A percentile compares a stretch with the other conserved stretches of the same genome.
Evolutionary conservation across 2,888 invertebrate genomes (phyloP).

Genomic region (Hemithea aestivaria): DNA sequence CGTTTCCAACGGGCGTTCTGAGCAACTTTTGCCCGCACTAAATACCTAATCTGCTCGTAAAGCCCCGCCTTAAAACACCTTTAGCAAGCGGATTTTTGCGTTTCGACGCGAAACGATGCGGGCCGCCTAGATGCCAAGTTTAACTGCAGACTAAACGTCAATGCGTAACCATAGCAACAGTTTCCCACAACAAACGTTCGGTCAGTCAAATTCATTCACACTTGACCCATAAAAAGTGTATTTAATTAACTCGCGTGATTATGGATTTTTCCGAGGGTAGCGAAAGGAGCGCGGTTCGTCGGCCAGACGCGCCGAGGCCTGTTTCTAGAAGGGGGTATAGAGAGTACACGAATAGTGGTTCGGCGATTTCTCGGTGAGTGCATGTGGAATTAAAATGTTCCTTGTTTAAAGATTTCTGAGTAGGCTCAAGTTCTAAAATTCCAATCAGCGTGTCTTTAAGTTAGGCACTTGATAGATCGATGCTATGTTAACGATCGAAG

Average conservation of each 20-base stretch:
- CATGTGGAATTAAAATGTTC: neutral
- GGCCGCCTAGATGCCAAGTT: too few relatives aligned
- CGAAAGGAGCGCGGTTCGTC: constrained; percentile 43
- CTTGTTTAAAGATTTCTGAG: neutral
- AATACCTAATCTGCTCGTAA: too few relatives aligned
- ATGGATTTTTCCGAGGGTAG: constrained; percentile 72
- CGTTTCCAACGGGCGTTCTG: too few relatives aligned
- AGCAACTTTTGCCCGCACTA: too few relatives aligned
- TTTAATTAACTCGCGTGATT: constrained; percentile 38
- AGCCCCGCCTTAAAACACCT: too few relatives aligned
- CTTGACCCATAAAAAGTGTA: constrained; percentile 44
- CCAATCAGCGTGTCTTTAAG: too few relatives aligned
- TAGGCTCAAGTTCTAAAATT: too few relatives aligned
- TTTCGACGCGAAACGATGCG: too few relatives aligned
- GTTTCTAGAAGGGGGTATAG: constrained; percentile 64
- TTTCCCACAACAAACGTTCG: constrained; percentile 56
- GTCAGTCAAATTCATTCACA: constrained; percentile 41
- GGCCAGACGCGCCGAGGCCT: constrained; percentile 54
- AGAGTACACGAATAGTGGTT: constrained; percentile 58
- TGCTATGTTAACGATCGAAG: too few relatives aligned
- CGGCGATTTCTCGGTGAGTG: constrained; percentile 55
- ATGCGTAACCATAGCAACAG: constrained; percentile 55
- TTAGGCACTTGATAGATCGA: too few relatives aligned
- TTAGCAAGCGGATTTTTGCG: too few relatives aligned
- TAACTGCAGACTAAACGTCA: too few relatives aligned